Base-by-base conservation (phyloP, 2,888 invertebrate genomes). In the Nomada fabriciana region DNA sequence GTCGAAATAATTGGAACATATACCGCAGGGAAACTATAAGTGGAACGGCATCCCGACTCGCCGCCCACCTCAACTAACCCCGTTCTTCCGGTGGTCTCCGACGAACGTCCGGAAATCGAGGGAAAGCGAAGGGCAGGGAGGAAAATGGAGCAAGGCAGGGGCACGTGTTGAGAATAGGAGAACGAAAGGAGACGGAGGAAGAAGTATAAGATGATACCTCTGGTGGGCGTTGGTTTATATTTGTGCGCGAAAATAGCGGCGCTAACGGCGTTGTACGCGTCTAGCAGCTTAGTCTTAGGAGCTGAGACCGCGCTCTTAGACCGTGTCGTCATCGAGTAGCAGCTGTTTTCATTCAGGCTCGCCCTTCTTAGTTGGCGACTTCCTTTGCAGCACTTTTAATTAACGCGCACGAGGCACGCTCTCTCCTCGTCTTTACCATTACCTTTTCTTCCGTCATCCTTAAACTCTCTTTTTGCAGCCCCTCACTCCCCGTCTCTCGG, bases 321-420 rank as follows among this genome's bases (percentile, higher is more conserved):
- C 86, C 89, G 90, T 91, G 91, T 91, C 91, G 91, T 92, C 91
- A 91, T 91, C 89, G 85, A 73, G 82, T 69, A 89, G 92, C 93
- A 93, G 93, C 93, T 93, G 93, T 93, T 93, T 93, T 90, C 93
- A 93, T 93, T 92, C 91, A 93, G 87, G 89, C 89, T 91, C 89
- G 89, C 91, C 90, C 90, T 91, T 91, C 91, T 91, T 89, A 90
- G 90, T 91, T 91, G 87, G 89, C 87, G 83, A 91, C 92, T 93
- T 92, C 91, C 92, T 92, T 88, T 87, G 74, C 85, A 79, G 76
- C 85, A 82, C 79, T 87, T 88, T 88, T 88, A 88, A 88, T 88
- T 88, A 88, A 87, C 79, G 84, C 75, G 61, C 81, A 57, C 75
- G 80, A 80, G 80, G 43, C 86, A 59, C 69, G 53, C 79, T 74